A percentile compares a stretch with the other conserved stretches of the same genome.
phyloP scores from a whole-genome alignment of 2,113 vertebrate genomes.

The Australoheros scitulus region DNA sequence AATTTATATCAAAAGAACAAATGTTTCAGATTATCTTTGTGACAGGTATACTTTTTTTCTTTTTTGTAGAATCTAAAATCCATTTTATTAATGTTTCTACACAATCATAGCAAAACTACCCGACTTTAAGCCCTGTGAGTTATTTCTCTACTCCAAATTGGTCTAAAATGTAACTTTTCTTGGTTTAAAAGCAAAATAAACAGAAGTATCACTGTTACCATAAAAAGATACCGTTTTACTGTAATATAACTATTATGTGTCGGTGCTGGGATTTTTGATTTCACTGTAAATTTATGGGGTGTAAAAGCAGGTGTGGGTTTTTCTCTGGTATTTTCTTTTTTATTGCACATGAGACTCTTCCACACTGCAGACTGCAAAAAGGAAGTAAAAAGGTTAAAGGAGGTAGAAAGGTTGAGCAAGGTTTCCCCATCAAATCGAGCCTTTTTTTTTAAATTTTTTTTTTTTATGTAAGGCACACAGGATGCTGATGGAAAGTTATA shows the following conservation, averaged over 20 bases:
- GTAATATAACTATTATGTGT: background rate
- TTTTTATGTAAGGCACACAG: background rate
- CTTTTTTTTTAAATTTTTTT: background rate
- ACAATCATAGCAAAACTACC: background rate
- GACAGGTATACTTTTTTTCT: too few relatives aligned
- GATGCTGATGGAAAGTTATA: constrained; percentile 62
- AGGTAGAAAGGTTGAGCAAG: constrained; percentile 47
- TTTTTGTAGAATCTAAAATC: background rate
- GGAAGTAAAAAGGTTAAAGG: constrained; percentile 25
- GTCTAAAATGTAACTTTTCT: background rate
- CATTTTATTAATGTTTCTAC: background rate
- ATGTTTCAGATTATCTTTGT: background rate
- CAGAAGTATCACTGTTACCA: background rate
- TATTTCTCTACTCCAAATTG: background rate
- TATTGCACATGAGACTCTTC: background rate
- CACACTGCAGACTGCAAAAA: background rate
- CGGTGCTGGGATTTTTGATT: constrained; percentile 17
- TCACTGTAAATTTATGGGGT: constrained; percentile 16
- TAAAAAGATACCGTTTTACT: background rate
- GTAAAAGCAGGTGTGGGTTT: constrained; percentile 1
- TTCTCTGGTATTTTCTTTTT: constrained; percentile 10
- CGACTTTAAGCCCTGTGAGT: background rate
- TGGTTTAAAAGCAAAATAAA: background rate
- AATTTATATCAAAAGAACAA: background rate
- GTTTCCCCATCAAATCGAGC: constrained; percentile 38